phyloP scores from a whole-genome alignment of 2,888 invertebrate species.

The Drosophila histrio region DNA sequence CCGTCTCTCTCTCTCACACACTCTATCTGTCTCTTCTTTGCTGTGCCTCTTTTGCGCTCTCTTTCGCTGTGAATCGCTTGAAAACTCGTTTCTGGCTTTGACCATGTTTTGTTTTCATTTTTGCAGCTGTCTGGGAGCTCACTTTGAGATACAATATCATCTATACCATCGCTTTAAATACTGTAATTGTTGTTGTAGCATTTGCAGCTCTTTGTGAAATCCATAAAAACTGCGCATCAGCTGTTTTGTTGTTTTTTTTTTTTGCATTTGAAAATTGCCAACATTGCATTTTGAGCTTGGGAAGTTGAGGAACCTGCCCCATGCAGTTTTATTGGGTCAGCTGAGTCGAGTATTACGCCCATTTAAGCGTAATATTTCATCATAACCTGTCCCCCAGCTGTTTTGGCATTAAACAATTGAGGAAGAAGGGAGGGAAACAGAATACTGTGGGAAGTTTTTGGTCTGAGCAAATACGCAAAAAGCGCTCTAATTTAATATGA shows the following conservation, averaged over 20 bases:
- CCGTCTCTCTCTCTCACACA: constrained; percentile 4
- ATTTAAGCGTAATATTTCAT: constrained; percentile 47
- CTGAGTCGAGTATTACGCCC: constrained; percentile 40
- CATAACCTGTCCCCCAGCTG: constrained; percentile 57
- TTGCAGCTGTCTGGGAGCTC: constrained; percentile 67
- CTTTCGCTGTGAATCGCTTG: constrained; percentile 23
- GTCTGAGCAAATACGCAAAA: constrained; percentile 53
- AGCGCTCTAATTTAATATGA: constrained; percentile 65
- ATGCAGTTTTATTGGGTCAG: constrained; percentile 68
- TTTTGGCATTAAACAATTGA: constrained; percentile 17
- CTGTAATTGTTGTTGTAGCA: constrained; percentile 34
- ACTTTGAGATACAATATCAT: constrained; percentile 22
- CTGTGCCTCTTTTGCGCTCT: constrained; percentile 18
- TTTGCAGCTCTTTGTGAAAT: constrained; percentile 65
- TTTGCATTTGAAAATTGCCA: constrained; percentile 38
- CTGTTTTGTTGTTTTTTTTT: constrained; percentile 52
- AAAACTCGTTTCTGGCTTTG: constrained; percentile 68
- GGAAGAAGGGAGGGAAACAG: neutral
- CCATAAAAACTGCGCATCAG: constrained; percentile 70
- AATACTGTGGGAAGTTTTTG: constrained; percentile 69
- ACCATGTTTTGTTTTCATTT: constrained; percentile 72
- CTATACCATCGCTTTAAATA: constrained; percentile 36
- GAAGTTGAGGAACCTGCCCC: constrained; percentile 22
- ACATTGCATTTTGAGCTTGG: constrained; percentile 52
- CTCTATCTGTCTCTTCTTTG: constrained; percentile 19